Conservation (phyloP, 2,113 vertebrate genomes). For the Mus pahari region DNA sequence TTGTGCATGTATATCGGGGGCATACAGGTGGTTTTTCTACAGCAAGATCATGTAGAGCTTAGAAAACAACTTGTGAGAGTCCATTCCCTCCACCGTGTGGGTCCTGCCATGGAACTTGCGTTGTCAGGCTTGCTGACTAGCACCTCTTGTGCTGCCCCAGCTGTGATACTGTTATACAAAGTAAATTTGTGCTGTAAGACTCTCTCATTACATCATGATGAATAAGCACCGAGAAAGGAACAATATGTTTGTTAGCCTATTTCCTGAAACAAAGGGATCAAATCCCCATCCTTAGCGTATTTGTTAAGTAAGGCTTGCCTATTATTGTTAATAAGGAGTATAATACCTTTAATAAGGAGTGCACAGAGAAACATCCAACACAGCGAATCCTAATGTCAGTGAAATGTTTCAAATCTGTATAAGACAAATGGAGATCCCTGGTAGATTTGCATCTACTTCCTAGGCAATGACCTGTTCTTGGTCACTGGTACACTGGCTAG, state of each 20-base stretch:
- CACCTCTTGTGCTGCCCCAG: neutral
- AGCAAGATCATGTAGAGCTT: neutral
- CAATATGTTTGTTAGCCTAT: neutral
- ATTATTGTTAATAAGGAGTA: neutral
- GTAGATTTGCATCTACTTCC: neutral
- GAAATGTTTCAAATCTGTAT: neutral
- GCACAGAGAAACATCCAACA: constrained; percentile 3
- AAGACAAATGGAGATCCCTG: neutral
- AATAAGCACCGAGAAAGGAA: neutral
- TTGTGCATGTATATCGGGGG: too few relatives aligned
- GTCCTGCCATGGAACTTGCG: neutral
- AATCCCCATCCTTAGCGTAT: neutral
- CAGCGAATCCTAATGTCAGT: constrained; percentile 9
- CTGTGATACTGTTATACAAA: neutral
- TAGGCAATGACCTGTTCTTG: neutral
- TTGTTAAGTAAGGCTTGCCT: neutral
- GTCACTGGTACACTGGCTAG: neutral
- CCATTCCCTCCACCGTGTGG: too few relatives aligned
- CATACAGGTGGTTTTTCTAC: neutral
- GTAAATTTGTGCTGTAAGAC: neutral
- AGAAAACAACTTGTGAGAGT: neutral
- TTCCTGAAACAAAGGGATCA: neutral
- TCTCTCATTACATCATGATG: neutral
- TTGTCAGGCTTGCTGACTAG: neutral
- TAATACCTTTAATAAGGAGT: neutral